phyloP scores from a whole-genome alignment of 2,113 vertebrate species.

The Nothocercus nigrocapillus region DNA sequence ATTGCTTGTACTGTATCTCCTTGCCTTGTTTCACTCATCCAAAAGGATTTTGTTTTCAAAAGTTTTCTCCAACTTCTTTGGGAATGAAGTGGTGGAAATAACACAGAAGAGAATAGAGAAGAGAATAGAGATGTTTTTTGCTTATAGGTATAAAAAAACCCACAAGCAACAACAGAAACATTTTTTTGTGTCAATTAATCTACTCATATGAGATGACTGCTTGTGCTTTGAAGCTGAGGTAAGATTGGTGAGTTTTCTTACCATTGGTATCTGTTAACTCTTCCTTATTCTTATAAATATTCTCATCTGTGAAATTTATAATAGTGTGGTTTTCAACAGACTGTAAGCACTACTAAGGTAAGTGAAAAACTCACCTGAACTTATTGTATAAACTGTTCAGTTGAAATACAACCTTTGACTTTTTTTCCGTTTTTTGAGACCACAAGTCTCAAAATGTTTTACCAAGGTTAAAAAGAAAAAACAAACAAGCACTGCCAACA shows the following conservation, averaged over 20 bases:
- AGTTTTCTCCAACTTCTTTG: background rate
- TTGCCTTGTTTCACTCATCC: background rate
- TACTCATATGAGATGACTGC: background rate
- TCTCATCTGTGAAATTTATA: background rate
- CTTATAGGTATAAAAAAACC: background rate
- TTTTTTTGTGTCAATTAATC: background rate
- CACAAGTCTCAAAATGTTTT: background rate
- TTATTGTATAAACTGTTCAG: background rate
- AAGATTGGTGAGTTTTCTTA: background rate
- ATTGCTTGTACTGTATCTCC: background rate
- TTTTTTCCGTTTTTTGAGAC: background rate
- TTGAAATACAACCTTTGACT: background rate
- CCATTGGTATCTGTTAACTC: background rate
- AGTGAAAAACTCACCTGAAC: background rate
- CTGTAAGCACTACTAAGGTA: background rate
- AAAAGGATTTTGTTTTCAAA: background rate
- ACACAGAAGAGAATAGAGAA: background rate
- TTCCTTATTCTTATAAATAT: background rate
- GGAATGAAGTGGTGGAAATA: background rate
- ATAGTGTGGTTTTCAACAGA: background rate
- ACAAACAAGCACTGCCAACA: background rate
- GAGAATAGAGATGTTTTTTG: background rate
- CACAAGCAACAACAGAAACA: background rate
- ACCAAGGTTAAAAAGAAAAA: background rate
- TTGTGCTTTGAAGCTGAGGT: background rate